phyloP scores from a whole-genome alignment of 2,113 vertebrate species.

The Labrus mixtus region DNA sequence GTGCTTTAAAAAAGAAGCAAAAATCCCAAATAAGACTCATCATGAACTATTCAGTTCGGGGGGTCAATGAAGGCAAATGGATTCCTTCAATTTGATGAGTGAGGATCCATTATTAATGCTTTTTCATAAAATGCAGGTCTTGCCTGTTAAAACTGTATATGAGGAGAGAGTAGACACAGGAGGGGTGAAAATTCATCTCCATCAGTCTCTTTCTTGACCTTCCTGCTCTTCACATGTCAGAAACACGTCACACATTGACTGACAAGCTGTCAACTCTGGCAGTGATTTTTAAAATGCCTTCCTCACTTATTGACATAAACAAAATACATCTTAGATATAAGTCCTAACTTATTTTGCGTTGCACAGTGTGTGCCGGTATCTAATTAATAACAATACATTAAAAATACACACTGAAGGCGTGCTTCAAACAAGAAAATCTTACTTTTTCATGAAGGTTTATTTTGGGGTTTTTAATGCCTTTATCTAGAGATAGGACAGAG shows the following conservation, averaged over 20 bases:
- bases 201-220: slow-evolving; percentile 59
- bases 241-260: slow-evolving; percentile 20
- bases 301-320: background rate
- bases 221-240: slow-evolving; percentile 32
- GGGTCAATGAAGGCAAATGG: slow-evolving; percentile 2
- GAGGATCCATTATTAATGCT: slow-evolving; percentile 7
- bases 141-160: slow-evolving; percentile 5
- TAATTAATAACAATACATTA: too few relatives aligned
- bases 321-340: slow-evolving; percentile 10
- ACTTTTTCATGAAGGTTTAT: too few relatives aligned
- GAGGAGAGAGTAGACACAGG: background rate
- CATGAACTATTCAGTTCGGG: background rate
- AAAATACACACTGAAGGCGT: too few relatives aligned
- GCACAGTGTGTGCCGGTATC: too few relatives aligned
- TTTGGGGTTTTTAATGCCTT: too few relatives aligned
- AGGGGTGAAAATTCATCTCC: slow-evolving; percentile 54
- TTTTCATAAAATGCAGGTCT: slow-evolving; percentile 3
- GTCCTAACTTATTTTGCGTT: background rate
- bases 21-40: background rate
- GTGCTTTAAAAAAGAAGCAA: background rate
- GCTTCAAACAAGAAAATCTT: too few relatives aligned
- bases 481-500: too few relatives aligned
- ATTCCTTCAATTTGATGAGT: slow-evolving; percentile 16
- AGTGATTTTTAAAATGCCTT: slow-evolving; percentile 2
- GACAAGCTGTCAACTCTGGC: slow-evolving; percentile 37